Conservation (phyloP, 1,140 invertebrate species). For the Brachionus sp. region DNA sequence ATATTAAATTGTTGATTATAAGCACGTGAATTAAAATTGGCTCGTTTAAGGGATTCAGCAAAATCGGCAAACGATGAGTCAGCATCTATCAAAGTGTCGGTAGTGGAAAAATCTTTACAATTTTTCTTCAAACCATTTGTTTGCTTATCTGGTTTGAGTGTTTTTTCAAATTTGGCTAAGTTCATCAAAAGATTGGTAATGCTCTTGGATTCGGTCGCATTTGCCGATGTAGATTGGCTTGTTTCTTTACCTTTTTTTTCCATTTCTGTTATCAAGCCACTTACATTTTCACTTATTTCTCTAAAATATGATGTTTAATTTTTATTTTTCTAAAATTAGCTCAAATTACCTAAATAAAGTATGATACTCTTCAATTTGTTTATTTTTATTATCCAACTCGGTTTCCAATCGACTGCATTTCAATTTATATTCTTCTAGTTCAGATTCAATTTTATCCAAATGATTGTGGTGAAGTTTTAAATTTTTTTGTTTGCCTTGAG, state of each 20-base stretch:
- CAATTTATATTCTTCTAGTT: background rate
- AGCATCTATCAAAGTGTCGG: conserved; percentile 34
- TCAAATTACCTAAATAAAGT: background rate
- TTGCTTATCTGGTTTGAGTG: background rate
- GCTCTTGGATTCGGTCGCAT: conserved; percentile 11
- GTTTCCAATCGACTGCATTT: conserved; percentile 8
- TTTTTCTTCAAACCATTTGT: background rate
- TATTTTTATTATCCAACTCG: background rate
- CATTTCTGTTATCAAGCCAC: background rate
- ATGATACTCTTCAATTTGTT: background rate
- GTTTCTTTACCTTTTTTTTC: background rate
- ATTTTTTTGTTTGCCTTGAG: background rate
- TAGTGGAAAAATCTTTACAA: background rate
- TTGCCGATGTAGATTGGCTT: background rate
- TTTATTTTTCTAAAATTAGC: background rate
- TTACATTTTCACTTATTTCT: conserved; percentile 32
- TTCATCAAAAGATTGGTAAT: background rate
- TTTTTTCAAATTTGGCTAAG: conserved; percentile 23
- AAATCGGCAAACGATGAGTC: conserved; percentile 41
- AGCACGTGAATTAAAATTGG: background rate
- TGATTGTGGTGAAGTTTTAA: background rate
- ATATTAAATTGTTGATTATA: background rate
- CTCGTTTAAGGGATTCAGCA: background rate
- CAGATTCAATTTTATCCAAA: background rate
- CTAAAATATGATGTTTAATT: background rate